Percentiles rank a stretch among this genome's conserved stretches.
These are phyloP conservation scores for Malurus alboscapulatus DNA, from an alignment of 2,113 vertebrate species.

Conservation along the genomic window DNA sequence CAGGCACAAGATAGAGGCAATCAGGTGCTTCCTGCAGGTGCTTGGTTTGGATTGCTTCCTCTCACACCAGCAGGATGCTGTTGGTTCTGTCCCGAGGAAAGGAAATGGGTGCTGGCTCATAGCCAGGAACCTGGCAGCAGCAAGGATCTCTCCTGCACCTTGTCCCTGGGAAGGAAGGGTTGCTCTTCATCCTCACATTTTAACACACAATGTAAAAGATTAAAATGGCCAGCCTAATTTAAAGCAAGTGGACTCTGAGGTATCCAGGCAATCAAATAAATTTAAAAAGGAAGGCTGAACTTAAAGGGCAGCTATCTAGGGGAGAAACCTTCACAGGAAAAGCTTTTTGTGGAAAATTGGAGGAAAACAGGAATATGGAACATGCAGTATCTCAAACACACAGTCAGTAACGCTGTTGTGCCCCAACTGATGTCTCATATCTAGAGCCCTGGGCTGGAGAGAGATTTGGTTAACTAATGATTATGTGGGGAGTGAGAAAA, in stretches of 20 bases:
- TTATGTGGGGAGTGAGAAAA: neutral
- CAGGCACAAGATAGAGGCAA: neutral
- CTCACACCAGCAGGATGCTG: neutral
- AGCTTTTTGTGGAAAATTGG: neutral
- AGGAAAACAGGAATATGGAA: neutral
- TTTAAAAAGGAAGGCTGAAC: neutral
- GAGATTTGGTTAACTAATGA: neutral
- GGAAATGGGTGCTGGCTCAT: neutral
- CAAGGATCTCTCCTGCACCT: neutral
- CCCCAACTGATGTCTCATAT: neutral
- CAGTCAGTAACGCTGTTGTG: neutral
- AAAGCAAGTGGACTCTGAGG: neutral
- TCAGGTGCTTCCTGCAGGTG: slow-evolving; percentile 11
- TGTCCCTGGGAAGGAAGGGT: neutral
- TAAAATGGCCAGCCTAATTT: neutral
- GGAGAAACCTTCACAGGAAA: neutral
- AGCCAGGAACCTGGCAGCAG: neutral
- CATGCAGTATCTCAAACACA: neutral
- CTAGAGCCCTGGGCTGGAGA: neutral
- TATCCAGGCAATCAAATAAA: neutral
- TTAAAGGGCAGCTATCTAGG: neutral
- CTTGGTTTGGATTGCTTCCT: slow-evolving; percentile 1
- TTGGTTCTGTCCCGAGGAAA: neutral
- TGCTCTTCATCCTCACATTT: neutral
- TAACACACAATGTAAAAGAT: neutral